Evolutionary conservation across 2,797 vertebrate genomes (phyloP).

Genomic region (Sebastolobus alascanus): DNA sequence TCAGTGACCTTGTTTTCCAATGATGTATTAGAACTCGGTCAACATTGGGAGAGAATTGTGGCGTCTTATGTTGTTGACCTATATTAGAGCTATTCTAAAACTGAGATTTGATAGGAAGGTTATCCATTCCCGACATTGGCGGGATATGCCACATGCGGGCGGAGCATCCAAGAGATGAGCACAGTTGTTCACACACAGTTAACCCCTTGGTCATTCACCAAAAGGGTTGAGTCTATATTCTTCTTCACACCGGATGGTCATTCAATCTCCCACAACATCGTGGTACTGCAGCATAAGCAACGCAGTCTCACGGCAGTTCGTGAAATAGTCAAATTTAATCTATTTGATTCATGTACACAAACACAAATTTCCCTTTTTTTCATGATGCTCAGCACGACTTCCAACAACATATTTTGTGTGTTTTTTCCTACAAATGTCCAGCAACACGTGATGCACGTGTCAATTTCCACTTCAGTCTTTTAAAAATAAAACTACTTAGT

Average conservation of each 20-base stretch:
- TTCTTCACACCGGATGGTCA: slow-evolving; percentile 55
- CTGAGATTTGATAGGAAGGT: slow-evolving; percentile 35
- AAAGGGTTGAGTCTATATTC: slow-evolving; percentile 53
- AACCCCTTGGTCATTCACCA: slow-evolving; percentile 51
- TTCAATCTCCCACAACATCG: slow-evolving; percentile 56
- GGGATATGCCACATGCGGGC: slow-evolving; percentile 37
- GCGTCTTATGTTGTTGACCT: slow-evolving; percentile 72
- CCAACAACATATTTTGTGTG: no score
- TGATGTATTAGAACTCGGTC: slow-evolving; percentile 71
- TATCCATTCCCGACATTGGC: slow-evolving; percentile 37
- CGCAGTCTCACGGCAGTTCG: no score
- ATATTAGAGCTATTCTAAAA: slow-evolving; percentile 67
- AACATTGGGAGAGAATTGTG: slow-evolving; percentile 62
- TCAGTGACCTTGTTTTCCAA: slow-evolving; percentile 75
- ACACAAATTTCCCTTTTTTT: no score
- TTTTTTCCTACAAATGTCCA: no score
- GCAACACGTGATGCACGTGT: no score
- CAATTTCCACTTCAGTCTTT: not conserved
- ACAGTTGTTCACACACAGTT: slow-evolving; percentile 76
- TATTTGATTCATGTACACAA: no score
- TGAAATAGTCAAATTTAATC: no score
- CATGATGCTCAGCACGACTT: no score
- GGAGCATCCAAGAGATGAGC: slow-evolving; percentile 51
- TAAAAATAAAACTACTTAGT: not conserved
- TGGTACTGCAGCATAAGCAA: not conserved